Percentiles rank a stretch among this genome's conserved stretches.
phyloP scores from a whole-genome alignment of 2,888 invertebrate genomes.

The Eristalis tenax region DNA sequence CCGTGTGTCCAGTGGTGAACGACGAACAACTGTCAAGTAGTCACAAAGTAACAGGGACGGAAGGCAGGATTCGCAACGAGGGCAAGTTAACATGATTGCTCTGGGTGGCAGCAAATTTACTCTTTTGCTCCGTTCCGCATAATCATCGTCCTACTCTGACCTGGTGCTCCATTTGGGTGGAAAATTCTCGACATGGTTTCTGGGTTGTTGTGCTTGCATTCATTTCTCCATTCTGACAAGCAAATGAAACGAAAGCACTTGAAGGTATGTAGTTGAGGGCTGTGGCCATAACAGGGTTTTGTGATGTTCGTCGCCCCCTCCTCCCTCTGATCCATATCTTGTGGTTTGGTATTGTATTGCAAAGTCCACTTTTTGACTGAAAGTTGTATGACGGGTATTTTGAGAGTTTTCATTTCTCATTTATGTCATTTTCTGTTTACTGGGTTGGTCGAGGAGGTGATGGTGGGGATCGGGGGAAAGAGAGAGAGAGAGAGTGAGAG shows the following conservation, averaged over 20 bases:
- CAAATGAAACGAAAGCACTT: slow-evolving; percentile 20
- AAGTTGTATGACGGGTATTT: slow-evolving; percentile 19
- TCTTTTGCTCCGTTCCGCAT: slow-evolving; percentile 47
- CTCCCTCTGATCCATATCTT: not conserved
- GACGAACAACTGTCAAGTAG: not conserved
- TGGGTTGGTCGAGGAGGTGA: not conserved
- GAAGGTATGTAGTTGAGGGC: slow-evolving; percentile 21
- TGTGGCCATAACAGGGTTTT: not conserved
- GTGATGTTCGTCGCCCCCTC: not conserved
- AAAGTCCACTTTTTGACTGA: slow-evolving; percentile 28
- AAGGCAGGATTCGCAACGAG: slow-evolving; percentile 42
- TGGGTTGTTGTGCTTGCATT: not conserved
- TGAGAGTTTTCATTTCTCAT: not conserved
- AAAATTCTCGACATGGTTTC: slow-evolving; percentile 22
- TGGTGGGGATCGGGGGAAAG: not conserved
- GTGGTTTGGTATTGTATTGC: slow-evolving; percentile 11
- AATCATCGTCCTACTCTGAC: slow-evolving; percentile 2
- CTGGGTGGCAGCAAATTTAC: slow-evolving; percentile 15
- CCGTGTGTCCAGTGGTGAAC: not conserved
- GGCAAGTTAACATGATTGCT: slow-evolving; percentile 33
- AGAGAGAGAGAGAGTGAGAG: no score
- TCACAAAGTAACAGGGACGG: slow-evolving; percentile 10
- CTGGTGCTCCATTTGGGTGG: slow-evolving; percentile 26
- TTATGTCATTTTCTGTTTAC: not conserved
- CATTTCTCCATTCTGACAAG: slow-evolving; percentile 22